These are phyloP conservation scores for Anoplolepis gracilipes DNA, from an alignment of 1,140 invertebrate genomes.

Conservation along the genomic window DNA sequence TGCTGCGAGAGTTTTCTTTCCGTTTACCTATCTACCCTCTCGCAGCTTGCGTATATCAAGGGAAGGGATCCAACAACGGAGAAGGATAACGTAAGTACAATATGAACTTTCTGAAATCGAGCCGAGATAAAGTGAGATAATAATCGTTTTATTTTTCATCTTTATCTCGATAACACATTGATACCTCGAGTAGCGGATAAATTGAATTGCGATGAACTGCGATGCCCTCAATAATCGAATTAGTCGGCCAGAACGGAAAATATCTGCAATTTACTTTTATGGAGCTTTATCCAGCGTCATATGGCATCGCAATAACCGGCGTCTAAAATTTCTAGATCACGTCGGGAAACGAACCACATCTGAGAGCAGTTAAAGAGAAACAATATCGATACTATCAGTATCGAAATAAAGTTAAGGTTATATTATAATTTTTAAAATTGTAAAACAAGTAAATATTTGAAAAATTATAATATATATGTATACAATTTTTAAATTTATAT, in stretches of 20 bases:
- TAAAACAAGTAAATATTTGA: neutral
- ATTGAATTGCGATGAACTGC: constrained; percentile 31
- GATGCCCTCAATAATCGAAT: constrained; percentile 34
- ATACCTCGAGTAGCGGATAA: constrained; percentile 41
- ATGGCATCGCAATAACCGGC: constrained; percentile 40
- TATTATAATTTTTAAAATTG: neutral
- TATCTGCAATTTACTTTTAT: constrained; percentile 56
- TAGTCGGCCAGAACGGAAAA: constrained; percentile 40
- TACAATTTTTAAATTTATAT: neutral
- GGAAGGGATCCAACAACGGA: constrained; percentile 18
- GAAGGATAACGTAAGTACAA: constrained; percentile 29
- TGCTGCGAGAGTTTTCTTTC: constrained; percentile 9
- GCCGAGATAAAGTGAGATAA: neutral
- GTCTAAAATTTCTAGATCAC: constrained; percentile 15
- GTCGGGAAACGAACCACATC: neutral
- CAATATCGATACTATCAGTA: neutral
- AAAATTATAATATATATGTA: neutral
- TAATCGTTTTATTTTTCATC: constrained; percentile 26
- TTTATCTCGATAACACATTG: constrained; percentile 43
- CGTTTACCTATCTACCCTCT: neutral
- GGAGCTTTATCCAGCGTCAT: constrained; percentile 27
- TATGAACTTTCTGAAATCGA: constrained; percentile 27
- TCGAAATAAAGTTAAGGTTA: neutral
- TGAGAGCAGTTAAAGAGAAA: neutral
- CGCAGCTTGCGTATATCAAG: constrained; percentile 12